Conservation (phyloP, 2,888 invertebrate species). For the Gasteruption jaculator region DNA sequence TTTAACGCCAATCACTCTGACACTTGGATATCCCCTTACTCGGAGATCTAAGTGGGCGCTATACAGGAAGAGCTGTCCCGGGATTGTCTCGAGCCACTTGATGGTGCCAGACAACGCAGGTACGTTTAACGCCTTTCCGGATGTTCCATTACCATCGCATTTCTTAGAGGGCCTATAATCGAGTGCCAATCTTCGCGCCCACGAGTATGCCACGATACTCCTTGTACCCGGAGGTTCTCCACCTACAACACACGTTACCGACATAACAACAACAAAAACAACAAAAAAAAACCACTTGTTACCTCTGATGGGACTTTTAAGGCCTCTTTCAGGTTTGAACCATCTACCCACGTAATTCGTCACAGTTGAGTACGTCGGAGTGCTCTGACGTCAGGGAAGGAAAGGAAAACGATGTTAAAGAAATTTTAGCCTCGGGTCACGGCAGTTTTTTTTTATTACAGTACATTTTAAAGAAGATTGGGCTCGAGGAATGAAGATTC, state of each 20-base stretch:
- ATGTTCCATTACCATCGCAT: constrained; percentile 38
- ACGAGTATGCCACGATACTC: constrained; percentile 62
- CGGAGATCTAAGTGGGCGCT: constrained; percentile 45
- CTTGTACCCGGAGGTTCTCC: constrained; percentile 50
- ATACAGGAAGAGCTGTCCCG: constrained; percentile 44
- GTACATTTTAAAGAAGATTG: too few relatives aligned
- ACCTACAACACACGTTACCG: too few relatives aligned
- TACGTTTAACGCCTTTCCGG: constrained; percentile 28
- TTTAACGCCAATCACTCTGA: constrained; percentile 48
- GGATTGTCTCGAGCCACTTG: constrained; percentile 46
- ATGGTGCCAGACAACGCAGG: constrained; percentile 29
- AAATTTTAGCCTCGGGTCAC: too few relatives aligned
- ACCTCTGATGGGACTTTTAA: background rate
- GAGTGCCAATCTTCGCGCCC: constrained; percentile 50
- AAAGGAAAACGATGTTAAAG: too few relatives aligned
- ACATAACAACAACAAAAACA: too few relatives aligned
- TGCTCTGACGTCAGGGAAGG: too few relatives aligned
- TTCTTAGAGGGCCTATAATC: constrained; percentile 44
- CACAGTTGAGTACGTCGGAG: too few relatives aligned
- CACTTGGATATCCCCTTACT: constrained; percentile 42
- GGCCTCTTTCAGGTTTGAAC: too few relatives aligned
- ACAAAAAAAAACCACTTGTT: background rate
- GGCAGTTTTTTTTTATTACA: too few relatives aligned
- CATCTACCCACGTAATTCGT: too few relatives aligned
- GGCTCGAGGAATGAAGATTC: too few relatives aligned